These are phyloP conservation scores for Amiota minor DNA, from an alignment of 2,888 invertebrate genomes.

Conservation along the genomic window DNA sequence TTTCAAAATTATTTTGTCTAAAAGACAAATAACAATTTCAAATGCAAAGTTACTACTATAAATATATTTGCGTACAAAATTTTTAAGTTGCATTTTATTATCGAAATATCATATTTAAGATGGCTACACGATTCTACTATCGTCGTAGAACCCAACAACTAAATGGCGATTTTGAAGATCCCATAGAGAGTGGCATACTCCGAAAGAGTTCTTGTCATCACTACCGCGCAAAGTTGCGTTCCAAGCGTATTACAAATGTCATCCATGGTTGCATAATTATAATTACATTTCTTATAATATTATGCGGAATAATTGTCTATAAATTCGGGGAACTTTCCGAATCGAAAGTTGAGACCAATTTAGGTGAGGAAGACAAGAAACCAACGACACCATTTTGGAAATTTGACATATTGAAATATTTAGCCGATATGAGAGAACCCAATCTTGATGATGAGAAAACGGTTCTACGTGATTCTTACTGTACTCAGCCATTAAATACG, in stretches of 20 bases:
- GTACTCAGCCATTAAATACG: conserved; percentile 41
- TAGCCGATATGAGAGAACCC: too few species aligned
- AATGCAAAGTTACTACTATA: too few species aligned
- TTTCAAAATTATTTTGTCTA: too few species aligned
- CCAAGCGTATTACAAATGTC: conserved; percentile 27
- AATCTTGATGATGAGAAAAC: background rate
- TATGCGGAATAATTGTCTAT: conserved; percentile 28
- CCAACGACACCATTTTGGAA: background rate
- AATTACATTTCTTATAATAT: conserved; percentile 20
- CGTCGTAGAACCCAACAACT: background rate
- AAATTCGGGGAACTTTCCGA: background rate
- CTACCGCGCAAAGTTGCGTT: conserved; percentile 38
- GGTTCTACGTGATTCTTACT: conserved; percentile 23
- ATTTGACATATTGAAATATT: conserved; percentile 7
- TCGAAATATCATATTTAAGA: too few species aligned
- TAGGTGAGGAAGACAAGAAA: background rate
- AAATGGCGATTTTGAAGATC: conserved; percentile 33
- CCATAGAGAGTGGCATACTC: conserved; percentile 39
- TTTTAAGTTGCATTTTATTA: too few species aligned
- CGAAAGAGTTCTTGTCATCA: conserved; percentile 39
- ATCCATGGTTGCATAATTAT: conserved; percentile 40
- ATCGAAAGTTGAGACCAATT: background rate
- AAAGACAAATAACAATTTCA: too few species aligned
- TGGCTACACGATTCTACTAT: too few species aligned
- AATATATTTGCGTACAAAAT: too few species aligned